phyloP scores from a whole-genome alignment of 1,140 invertebrate genomes.

The Drosophila setifemur region DNA sequence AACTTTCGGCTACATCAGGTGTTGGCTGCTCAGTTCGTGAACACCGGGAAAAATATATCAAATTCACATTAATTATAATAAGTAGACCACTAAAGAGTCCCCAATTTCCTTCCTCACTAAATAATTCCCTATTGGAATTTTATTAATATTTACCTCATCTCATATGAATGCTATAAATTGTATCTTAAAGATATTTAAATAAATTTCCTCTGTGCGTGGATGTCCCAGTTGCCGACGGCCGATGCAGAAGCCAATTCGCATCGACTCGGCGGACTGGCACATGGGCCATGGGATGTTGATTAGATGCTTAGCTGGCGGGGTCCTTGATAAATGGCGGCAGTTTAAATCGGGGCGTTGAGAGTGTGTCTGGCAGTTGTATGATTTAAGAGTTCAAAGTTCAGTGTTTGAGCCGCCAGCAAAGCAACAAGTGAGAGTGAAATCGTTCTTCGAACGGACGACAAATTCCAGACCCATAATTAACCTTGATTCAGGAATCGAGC shows the following conservation, averaged over 20 bases:
- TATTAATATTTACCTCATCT: too few relatives aligned
- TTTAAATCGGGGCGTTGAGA: slow-evolving; percentile 29
- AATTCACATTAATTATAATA: neutral
- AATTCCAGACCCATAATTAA: slow-evolving; percentile 66
- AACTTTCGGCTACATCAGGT: slow-evolving; percentile 1
- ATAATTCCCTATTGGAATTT: too few relatives aligned
- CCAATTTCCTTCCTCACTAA: too few relatives aligned
- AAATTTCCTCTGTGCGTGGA: neutral
- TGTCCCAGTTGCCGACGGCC: slow-evolving; percentile 56
- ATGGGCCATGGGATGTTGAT: slow-evolving; percentile 58
- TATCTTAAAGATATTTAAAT: neutral
- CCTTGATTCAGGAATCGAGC: slow-evolving; percentile 12
- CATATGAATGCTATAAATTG: too few relatives aligned
- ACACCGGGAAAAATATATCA: neutral
- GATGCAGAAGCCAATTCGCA: slow-evolving; percentile 55
- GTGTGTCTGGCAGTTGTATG: slow-evolving; percentile 56
- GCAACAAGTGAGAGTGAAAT: slow-evolving; percentile 37
- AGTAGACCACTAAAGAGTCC: neutral
- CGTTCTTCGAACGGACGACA: neutral
- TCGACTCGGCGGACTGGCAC: slow-evolving; percentile 61
- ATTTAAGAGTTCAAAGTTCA: slow-evolving; percentile 70
- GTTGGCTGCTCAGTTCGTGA: neutral
- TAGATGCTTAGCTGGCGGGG: slow-evolving; percentile 59
- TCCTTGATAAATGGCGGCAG: slow-evolving; percentile 63
- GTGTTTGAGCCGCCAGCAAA: neutral